Base-by-base conservation (phyloP, 1,140 invertebrate species). In the Lerema accius region DNA sequence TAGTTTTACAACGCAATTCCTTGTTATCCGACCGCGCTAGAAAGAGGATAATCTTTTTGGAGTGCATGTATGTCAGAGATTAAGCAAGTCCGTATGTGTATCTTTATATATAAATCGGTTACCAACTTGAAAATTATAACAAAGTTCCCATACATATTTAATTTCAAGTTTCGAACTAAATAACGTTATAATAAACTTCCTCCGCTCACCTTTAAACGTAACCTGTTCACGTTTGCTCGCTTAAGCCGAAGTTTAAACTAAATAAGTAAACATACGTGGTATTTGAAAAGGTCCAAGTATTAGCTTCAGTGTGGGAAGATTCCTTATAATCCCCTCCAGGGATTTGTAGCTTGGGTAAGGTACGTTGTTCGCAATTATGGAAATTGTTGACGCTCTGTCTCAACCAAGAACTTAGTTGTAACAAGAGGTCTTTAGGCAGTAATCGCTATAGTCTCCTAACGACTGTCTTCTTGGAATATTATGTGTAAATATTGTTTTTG, bases 201-300 rank as follows among this genome's bases (percentile, higher is more conserved):
- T 23, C 15, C 13, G 6, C 11, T 32, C 7, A 35, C 35, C 26
- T 35, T 32, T 35, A 58, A 43, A 46, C 35, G 28, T 48, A 59
- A 37, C 28, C 28, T 48, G 55, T 48, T 59, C 43, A 48, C 55
- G 55, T 59, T 48, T 26, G 0, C 10, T 32, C 55, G 15, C 16
- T 48, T 59, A 46, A 59, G 28, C 11, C 28, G 43, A 46, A 59
- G 55, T 59, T 59, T 59, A 59, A 59, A 46, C 55, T 48, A 48
- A 59, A 48, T 59, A 59, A 59, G 55, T 26, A 59, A 46, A 46
- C 55, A 58, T 45, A 59, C 43, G 55, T 56, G 40, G 51, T 37
- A 59, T 48, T 37, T 48, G 55, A 59, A 59, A 59, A 59, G 55
- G 55, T 59, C 55, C 45, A 59, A 59, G 55, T 59, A 59, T 59